These are phyloP conservation scores for Hydra vulgaris DNA, from an alignment of 30 jellyfish, hydroid and myxozoan species.

Conservation along the genomic window DNA sequence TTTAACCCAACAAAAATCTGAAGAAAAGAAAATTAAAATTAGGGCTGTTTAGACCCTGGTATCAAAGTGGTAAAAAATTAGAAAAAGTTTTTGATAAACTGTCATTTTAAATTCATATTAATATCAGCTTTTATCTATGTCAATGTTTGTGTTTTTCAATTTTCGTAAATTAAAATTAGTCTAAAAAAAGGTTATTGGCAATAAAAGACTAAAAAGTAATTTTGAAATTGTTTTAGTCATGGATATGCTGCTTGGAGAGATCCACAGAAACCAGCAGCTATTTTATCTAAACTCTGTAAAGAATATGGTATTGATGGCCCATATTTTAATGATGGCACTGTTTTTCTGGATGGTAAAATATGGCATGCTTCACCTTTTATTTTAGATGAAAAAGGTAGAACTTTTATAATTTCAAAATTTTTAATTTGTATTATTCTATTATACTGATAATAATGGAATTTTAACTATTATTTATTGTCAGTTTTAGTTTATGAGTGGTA, in stretches of 20 bases:
- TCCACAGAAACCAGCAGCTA: constrained; percentile 86
- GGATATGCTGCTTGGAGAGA: constrained; percentile 98
- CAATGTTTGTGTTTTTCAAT: too few species aligned
- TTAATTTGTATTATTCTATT: background rate
- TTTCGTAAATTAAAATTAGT: too few species aligned
- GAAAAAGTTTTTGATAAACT: too few species aligned
- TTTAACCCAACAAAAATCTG: too few species aligned
- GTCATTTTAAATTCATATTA: too few species aligned
- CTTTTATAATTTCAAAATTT: background rate
- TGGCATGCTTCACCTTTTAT: constrained; percentile 40
- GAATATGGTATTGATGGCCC: constrained; percentile 88
- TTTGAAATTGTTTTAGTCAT: constrained; percentile 37
- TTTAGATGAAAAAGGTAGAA: constrained; percentile 63
- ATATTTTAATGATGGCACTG: constrained; percentile 41
- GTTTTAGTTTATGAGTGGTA: background rate
- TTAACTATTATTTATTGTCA: too few species aligned
- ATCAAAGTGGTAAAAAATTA: too few species aligned
- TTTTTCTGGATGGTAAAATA: constrained; percentile 36
- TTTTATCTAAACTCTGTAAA: constrained; percentile 67
- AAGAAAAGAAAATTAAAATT: too few species aligned
- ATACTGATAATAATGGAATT: background rate
- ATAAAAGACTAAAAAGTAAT: too few species aligned
- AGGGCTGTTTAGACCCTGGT: too few species aligned
- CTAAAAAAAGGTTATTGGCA: too few species aligned
- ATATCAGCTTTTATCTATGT: too few species aligned